phyloP scores from a whole-genome alignment of 2,888 invertebrate genomes.

The Sesia apiformis region DNA sequence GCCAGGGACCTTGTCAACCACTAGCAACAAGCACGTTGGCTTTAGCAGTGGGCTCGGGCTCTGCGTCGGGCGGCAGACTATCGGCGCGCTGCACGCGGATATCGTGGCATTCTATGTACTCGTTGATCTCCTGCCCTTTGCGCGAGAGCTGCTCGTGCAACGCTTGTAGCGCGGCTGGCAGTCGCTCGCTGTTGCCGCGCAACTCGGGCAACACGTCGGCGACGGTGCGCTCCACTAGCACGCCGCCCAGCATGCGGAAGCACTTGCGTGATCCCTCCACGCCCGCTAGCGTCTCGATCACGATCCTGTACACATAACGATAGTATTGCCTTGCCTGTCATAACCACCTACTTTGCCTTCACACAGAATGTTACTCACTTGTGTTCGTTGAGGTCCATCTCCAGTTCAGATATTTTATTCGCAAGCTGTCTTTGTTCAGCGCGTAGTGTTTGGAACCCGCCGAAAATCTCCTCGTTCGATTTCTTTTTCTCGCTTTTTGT shows the following conservation, averaged over 20 bases:
- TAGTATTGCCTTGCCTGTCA: neutral
- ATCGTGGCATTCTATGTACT: constrained; percentile 92
- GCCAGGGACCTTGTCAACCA: constrained; percentile 22
- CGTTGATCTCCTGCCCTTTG: constrained; percentile 93
- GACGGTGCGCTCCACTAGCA: constrained; percentile 93
- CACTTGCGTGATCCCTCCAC: constrained; percentile 91
- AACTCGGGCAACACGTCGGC: constrained; percentile 92
- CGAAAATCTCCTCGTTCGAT: constrained; percentile 86
- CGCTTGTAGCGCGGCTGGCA: constrained; percentile 84
- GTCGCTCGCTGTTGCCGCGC: constrained; percentile 84
- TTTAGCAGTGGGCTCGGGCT: constrained; percentile 32
- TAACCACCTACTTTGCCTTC: neutral
- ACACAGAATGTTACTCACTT: constrained; percentile 77
- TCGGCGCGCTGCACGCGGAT: constrained; percentile 81
- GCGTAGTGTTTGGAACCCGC: constrained; percentile 89
- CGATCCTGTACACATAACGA: constrained; percentile 79
- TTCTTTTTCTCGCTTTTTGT: constrained; percentile 36
- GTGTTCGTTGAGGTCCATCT: constrained; percentile 96
- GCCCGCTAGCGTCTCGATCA: constrained; percentile 92
- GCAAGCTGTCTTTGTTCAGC: constrained; percentile 91
- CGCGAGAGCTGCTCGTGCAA: constrained; percentile 86
- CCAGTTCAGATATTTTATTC: constrained; percentile 92
- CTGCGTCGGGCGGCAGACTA: constrained; percentile 25
- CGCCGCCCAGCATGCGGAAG: constrained; percentile 94
- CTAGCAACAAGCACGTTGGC: constrained; percentile 73